phyloP scores from a whole-genome alignment of 1,140 invertebrate genomes.

The Calliphora vicina region DNA sequence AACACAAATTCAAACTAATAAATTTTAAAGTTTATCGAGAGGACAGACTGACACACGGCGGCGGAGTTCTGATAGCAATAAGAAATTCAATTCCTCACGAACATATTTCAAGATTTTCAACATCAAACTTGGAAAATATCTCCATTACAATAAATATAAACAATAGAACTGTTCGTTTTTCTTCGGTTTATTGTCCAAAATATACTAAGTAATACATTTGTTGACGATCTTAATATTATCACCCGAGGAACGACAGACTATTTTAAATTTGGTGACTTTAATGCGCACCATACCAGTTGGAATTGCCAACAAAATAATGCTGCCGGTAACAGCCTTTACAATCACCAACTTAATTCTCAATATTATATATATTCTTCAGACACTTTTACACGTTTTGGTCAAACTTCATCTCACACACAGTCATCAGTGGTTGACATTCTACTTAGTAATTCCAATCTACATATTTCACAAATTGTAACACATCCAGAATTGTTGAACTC shows the following conservation, averaged over 20 bases:
- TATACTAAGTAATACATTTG: not conserved
- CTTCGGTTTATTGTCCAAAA: not conserved
- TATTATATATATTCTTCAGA: not conserved
- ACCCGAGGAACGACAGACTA: not conserved
- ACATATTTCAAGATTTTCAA: not conserved
- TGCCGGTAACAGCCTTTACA: not conserved
- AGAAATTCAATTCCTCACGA: not conserved
- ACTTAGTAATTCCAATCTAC: not conserved
- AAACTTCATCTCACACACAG: not conserved
- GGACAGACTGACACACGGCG: not conserved
- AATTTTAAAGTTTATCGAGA: not conserved
- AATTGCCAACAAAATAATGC: not conserved
- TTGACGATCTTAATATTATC: not conserved
- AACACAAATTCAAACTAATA: not conserved
- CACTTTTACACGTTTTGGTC: not conserved
- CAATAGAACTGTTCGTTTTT: not conserved
- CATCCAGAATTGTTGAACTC: not conserved
- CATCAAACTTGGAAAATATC: not conserved
- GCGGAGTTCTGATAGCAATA: not conserved
- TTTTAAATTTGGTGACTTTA: conserved; percentile 17
- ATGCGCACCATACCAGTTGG: conserved; percentile 16
- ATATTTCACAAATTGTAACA: not conserved
- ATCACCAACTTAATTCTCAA: not conserved
- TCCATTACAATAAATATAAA: not conserved
- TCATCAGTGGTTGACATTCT: not conserved